Conservation (phyloP, 2,888 invertebrate species). For the Pterobdella sp. region DNA sequence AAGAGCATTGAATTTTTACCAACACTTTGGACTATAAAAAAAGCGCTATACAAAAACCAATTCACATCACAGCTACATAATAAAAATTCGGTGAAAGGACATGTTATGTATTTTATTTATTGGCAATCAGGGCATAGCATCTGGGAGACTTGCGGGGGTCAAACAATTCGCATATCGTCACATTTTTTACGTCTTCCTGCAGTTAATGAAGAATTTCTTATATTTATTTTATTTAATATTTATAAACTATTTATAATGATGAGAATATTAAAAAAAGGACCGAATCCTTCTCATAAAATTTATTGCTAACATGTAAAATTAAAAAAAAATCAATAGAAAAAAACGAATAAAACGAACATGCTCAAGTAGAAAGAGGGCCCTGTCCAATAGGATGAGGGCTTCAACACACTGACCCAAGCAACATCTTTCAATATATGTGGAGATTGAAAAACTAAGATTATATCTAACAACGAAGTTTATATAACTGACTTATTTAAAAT, state of each 20-base stretch:
- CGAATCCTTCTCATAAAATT: too few species aligned
- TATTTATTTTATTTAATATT: background rate
- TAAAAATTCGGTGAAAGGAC: background rate
- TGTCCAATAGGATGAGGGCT: conserved; percentile 71
- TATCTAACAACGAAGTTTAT: too few species aligned
- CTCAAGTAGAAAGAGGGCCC: conserved; percentile 68
- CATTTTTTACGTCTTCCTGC: conserved; percentile 44
- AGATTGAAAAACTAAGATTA: too few species aligned
- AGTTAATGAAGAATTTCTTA: background rate
- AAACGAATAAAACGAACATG: conserved; percentile 46
- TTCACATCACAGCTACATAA: too few species aligned
- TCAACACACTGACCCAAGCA: conserved; percentile 73
- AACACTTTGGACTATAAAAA: too few species aligned
- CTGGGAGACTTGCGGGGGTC: conserved; percentile 76
- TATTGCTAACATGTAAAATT: background rate
- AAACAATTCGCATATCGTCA: conserved; percentile 68
- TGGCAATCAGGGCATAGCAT: conserved; percentile 58
- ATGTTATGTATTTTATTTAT: background rate
- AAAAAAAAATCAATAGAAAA: background rate
- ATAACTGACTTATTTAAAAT: too few species aligned
- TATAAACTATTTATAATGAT: background rate
- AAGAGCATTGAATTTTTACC: too few species aligned
- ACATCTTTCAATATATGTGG: conserved; percentile 27
- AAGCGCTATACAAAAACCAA: too few species aligned
- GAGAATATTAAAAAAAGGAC: background rate